Conservation (phyloP, 2,113 vertebrate genomes). For the Atractosteus spatula region DNA sequence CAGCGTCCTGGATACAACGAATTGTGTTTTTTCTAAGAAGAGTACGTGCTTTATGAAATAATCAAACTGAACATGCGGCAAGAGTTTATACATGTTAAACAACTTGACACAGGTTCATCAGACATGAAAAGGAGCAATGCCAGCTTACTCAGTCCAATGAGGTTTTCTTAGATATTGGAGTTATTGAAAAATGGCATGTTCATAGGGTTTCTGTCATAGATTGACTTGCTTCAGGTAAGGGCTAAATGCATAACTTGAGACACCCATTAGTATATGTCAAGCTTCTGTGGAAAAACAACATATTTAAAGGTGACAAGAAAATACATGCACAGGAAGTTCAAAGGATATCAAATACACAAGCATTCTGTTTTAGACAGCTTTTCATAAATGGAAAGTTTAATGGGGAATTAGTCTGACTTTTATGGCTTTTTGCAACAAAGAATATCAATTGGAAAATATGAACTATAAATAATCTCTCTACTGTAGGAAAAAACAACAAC, state of each 20-base stretch:
- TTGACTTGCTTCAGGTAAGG: slow-evolving; percentile 9
- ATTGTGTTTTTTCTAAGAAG: too few species aligned
- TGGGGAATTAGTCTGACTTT: slow-evolving; percentile 43
- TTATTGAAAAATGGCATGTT: slow-evolving; percentile 8
- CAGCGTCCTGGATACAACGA: too few species aligned
- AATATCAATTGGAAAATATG: slow-evolving; percentile 55
- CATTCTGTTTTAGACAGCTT: slow-evolving; percentile 21
- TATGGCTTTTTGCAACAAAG: slow-evolving; percentile 40
- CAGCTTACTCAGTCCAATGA: background rate
- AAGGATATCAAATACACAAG: slow-evolving; percentile 18
- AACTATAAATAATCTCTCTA: slow-evolving; percentile 45
- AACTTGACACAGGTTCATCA: too few species aligned
- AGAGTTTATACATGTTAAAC: too few species aligned
- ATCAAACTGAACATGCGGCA: too few species aligned
- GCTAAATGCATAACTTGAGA: background rate
- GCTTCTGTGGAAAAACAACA: too few species aligned
- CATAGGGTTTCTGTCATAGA: background rate
- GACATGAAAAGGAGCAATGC: too few species aligned
- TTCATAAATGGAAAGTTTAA: slow-evolving; percentile 41
- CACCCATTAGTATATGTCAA: slow-evolving; percentile 12
- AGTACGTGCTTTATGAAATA: too few species aligned
- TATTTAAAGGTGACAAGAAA: slow-evolving; percentile 22
- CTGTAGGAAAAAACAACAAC: slow-evolving; percentile 58
- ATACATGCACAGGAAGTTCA: slow-evolving; percentile 42
- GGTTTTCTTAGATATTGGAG: slow-evolving; percentile 12